Conservation (phyloP, 2,797 vertebrate species). For the Lophotriccus pileatus region DNA sequence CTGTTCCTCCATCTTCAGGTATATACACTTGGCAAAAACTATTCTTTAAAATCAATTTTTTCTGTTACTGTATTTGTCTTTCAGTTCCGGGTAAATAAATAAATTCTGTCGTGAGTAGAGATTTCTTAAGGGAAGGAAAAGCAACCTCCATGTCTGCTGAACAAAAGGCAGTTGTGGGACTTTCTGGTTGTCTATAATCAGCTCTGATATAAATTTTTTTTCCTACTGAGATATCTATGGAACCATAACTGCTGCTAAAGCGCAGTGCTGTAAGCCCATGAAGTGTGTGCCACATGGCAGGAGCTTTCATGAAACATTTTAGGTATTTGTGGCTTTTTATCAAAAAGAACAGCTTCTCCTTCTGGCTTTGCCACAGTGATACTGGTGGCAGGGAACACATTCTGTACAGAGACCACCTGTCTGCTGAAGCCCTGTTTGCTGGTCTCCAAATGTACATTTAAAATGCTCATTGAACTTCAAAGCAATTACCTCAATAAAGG, state of each 20-base stretch:
- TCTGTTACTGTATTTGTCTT: background rate
- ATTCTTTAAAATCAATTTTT: background rate
- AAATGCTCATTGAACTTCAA: slow-evolving; percentile 63
- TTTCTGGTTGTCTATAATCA: background rate
- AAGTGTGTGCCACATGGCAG: background rate
- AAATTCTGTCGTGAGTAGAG: background rate
- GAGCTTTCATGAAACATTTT: background rate
- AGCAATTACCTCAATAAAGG: slow-evolving; percentile 48
- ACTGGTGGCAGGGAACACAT: background rate
- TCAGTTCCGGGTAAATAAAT: background rate
- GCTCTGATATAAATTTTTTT: background rate
- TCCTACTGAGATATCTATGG: background rate
- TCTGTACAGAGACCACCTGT: slow-evolving; percentile 1
- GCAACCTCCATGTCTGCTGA: background rate
- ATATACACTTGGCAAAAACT: background rate
- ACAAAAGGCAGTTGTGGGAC: background rate
- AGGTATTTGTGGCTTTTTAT: slow-evolving; percentile 31
- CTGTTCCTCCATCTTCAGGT: background rate
- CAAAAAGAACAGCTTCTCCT: slow-evolving; percentile 15
- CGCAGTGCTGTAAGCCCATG: background rate
- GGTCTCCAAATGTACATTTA: slow-evolving; percentile 25
- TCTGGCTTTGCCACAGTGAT: slow-evolving; percentile 4
- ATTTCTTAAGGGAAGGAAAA: background rate
- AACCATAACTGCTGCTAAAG: slow-evolving; percentile 13
- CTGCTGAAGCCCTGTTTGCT: background rate